These are phyloP conservation scores for Agrochola macilenta DNA, from an alignment of 2,888 invertebrate genomes.

Conservation along the genomic window DNA sequence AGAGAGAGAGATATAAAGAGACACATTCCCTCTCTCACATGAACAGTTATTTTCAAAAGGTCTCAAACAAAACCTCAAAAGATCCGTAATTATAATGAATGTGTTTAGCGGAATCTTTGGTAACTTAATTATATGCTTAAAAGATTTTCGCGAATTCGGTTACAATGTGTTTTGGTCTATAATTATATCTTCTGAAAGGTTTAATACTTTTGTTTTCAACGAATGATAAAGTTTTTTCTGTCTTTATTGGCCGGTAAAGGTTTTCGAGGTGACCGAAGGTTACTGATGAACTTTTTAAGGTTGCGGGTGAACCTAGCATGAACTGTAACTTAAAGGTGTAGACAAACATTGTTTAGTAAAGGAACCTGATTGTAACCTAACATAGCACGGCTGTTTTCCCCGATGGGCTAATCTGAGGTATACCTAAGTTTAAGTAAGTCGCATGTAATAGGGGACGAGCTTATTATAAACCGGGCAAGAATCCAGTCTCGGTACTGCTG, in stretches of 20 bases:
- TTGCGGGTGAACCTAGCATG: neutral
- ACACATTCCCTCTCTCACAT: neutral
- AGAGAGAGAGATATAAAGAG: neutral
- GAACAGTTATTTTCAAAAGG: slow-evolving; percentile 3
- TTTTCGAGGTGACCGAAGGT: neutral
- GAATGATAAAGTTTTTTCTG: slow-evolving; percentile 31
- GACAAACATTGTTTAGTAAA: neutral
- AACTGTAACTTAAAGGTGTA: neutral
- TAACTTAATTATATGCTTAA: slow-evolving; percentile 67
- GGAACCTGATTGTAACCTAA: neutral
- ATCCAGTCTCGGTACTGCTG: neutral
- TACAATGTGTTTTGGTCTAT: slow-evolving; percentile 43
- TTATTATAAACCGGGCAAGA: neutral
- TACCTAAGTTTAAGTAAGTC: no score
- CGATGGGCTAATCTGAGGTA: no score
- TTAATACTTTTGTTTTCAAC: slow-evolving; percentile 37
- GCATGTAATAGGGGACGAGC: no score
- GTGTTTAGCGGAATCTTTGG: slow-evolving; percentile 55
- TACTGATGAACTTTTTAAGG: neutral
- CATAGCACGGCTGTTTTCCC: neutral
- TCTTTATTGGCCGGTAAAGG: neutral
- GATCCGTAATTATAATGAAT: slow-evolving; percentile 67
- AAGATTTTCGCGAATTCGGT: slow-evolving; percentile 33
- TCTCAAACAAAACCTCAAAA: slow-evolving; percentile 19
- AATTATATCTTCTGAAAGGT: slow-evolving; percentile 49